phyloP scores from a whole-genome alignment of 2,797 vertebrate species.

The Protosalanx chinensis region DNA sequence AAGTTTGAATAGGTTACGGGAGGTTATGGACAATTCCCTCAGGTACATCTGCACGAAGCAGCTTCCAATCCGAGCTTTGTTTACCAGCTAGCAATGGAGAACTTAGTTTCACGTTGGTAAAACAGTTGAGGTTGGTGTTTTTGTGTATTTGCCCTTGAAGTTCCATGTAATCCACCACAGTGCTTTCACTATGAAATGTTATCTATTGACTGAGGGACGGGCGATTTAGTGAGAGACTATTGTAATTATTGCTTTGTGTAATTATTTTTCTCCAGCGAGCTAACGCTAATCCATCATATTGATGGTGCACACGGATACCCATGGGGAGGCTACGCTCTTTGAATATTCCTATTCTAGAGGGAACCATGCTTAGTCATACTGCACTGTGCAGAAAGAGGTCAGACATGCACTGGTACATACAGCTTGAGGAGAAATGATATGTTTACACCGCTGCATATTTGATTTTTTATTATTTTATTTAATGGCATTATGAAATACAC shows the following conservation, averaged over 20 bases:
- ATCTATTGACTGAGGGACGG: constrained; percentile 38
- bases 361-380: constrained; percentile 43
- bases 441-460: not conserved
- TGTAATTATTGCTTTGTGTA: constrained; percentile 67
- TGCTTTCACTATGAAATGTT: constrained; percentile 47
- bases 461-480: not conserved
- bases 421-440: not conserved
- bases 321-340: constrained; percentile 39
- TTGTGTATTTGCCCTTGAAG: constrained; percentile 45
- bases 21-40: not conserved
- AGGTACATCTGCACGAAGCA: not conserved
- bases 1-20: not conserved
- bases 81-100: constrained; percentile 4
- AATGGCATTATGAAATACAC: constrained; percentile 32
- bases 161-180: constrained; percentile 34
- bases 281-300: constrained; percentile 69
- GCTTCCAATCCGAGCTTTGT: too few species aligned
- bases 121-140: constrained; percentile 33
- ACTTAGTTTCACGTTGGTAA: not conserved
- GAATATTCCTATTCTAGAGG: constrained; percentile 58
- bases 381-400: constrained; percentile 13
- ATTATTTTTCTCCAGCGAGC: constrained; percentile 59
- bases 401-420: constrained; percentile 22
- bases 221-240: constrained; percentile 48
- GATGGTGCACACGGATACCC: constrained; percentile 60